Evolutionary conservation across 2,888 invertebrate genomes (phyloP).

Genomic region (Orgyia antiqua): DNA sequence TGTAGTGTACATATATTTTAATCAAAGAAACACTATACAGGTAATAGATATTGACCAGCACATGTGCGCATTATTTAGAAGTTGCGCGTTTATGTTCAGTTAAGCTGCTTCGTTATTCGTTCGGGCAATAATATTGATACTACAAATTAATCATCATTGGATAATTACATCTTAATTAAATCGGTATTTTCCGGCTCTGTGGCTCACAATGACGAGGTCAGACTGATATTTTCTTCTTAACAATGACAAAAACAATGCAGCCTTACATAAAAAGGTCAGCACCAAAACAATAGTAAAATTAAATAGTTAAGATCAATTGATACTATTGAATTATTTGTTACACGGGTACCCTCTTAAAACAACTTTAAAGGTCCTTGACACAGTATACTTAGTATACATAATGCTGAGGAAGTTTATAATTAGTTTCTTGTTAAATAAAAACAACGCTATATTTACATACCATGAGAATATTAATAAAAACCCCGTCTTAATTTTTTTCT

Average conservation of each 20-base stretch:
- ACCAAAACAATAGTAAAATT: constrained; percentile 52
- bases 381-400: constrained; percentile 37
- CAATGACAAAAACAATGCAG: constrained; percentile 36
- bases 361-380: constrained; percentile 50
- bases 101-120: too few relatives aligned
- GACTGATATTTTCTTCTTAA: constrained; percentile 22
- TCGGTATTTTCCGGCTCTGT: constrained; percentile 20
- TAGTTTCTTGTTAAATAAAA: constrained; percentile 12
- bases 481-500: too few relatives aligned
- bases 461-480: too few relatives aligned
- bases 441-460: too few relatives aligned
- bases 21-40: too few relatives aligned
- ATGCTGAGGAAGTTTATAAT: constrained; percentile 43
- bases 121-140: too few relatives aligned
- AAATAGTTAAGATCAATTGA: constrained; percentile 43
- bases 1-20: too few relatives aligned
- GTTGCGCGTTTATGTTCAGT: too few relatives aligned
- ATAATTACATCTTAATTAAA: constrained; percentile 11
- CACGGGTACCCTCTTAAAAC: constrained; percentile 43
- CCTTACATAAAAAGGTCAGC: constrained; percentile 39
- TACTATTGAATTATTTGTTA: constrained; percentile 51
- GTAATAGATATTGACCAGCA: too few relatives aligned
- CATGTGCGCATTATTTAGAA: too few relatives aligned
- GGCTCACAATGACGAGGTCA: constrained; percentile 21
- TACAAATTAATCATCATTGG: too few relatives aligned